Base-by-base conservation (phyloP, 2,113 vertebrate species). In the Dascyllus trimaculatus region DNA sequence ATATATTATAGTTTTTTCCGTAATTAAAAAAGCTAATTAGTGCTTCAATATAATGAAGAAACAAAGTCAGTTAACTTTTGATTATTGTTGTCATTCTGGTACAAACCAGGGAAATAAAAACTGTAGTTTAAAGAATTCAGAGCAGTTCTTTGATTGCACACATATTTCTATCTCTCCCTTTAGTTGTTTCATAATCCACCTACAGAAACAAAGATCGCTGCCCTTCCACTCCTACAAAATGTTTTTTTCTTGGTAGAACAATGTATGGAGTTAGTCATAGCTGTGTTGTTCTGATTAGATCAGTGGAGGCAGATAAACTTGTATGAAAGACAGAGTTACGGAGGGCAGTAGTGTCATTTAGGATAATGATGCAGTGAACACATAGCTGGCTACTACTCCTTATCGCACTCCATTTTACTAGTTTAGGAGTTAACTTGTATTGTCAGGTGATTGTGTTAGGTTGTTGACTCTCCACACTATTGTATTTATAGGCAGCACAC, bases 401-500 rank as follows among this genome's bases (percentile, higher is more conserved):
- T 45, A 22, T 6, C 11, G 4, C 18, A 5, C 11, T 78, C 21
- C 5, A 35, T 51, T 71, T 76, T 19, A 32, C 26, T 2, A n/a
- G 4, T 72, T 46, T 48, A 38, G 6, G 9, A 48, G 38, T 68
- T 75, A 1, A 26, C 40, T 67, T 29, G n/a, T 32, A 7, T 11
- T 21, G 4, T 10, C 29, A 13, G 2, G 11, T 64, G 17, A 25
- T 21, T 26, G 15, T 52, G 45, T 60, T 48, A 18, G 7, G 19
- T 46, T 40, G 4, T 22, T 74, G 8, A 81, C 18, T 66, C 46
- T 80, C 24, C 52, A 45, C 43, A 73, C 7, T 75, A 51, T 24
- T 81, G 8, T 54, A 29, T 75, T 69, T 68, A 10, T 71, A 96
- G 94, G 97, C 97, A 1, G 96, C 95, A 24, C 93, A 98, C 65